A percentile compares a stretch with the other conserved stretches of the same genome.
phyloP scores from a whole-genome alignment of 2,888 invertebrate species.

The Epicampocera succincta region DNA sequence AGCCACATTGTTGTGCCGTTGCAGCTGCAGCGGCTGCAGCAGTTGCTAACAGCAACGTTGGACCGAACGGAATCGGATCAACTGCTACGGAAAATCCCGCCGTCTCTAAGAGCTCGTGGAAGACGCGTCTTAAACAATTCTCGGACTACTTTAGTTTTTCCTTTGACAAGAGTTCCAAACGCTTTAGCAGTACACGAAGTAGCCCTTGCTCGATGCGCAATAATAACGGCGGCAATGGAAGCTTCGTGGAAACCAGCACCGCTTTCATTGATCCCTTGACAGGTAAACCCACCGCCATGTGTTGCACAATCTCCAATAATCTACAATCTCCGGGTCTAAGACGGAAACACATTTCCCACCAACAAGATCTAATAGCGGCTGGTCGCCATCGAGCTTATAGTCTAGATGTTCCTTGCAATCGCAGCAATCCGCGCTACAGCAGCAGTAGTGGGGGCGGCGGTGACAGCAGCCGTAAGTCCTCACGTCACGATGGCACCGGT shows the following conservation, averaged over 20 bases:
- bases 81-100: slow-evolving; percentile 56
- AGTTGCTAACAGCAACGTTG: slow-evolving; percentile 50
- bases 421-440: slow-evolving; percentile 78
- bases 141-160: slow-evolving; percentile 81
- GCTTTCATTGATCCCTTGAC: slow-evolving; percentile 70
- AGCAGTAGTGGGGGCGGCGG: slow-evolving; percentile 78
- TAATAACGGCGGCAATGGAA: slow-evolving; percentile 73
- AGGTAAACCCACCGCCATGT: slow-evolving; percentile 72
- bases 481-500: slow-evolving; percentile 75
- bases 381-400: slow-evolving; percentile 81
- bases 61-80: slow-evolving; percentile 55
- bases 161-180: slow-evolving; percentile 81
- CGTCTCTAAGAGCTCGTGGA: slow-evolving; percentile 76
- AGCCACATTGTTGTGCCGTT: slow-evolving; percentile 70
- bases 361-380: slow-evolving; percentile 72
- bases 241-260: slow-evolving; percentile 61
- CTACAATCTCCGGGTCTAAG: slow-evolving; percentile 75
- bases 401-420: slow-evolving; percentile 80
- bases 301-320: slow-evolving; percentile 80
- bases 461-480: slow-evolving; percentile 80
- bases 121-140: slow-evolving; percentile 80
- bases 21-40: slow-evolving; percentile 68
- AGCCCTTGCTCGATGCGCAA: slow-evolving; percentile 78
- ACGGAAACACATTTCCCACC: slow-evolving; percentile 72
- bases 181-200: slow-evolving; percentile 79